Evolutionary conservation across 2,888 invertebrate genomes (phyloP).

Genomic region (Tachina lurida): DNA sequence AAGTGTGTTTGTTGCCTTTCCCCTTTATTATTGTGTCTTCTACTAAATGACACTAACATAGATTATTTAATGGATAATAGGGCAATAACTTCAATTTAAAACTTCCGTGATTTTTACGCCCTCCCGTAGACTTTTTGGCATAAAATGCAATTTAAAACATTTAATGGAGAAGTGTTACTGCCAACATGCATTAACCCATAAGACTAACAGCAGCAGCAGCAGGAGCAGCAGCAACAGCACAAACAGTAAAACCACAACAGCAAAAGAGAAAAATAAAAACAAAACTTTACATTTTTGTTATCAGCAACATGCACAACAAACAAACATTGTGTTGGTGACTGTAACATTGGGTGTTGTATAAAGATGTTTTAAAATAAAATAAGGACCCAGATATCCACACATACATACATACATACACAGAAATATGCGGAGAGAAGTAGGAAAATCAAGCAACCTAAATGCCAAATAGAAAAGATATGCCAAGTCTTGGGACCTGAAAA

Average conservation of each 20-base stretch:
- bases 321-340: slow-evolving; percentile 17
- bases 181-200: slow-evolving; percentile 66
- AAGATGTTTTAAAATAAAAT: slow-evolving; percentile 14
- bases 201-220: slow-evolving; percentile 12
- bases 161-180: slow-evolving; percentile 64
- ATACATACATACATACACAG: not conserved
- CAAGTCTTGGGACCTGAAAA: slow-evolving; percentile 55
- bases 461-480: slow-evolving; percentile 56
- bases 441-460: slow-evolving; percentile 24
- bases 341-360: not conserved
- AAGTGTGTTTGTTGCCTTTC: not conserved
- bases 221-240: not conserved
- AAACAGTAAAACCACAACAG: slow-evolving; percentile 5
- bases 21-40: slow-evolving; percentile 16
- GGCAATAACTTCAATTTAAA: slow-evolving; percentile 60
- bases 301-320: slow-evolving; percentile 39
- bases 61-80: slow-evolving; percentile 64
- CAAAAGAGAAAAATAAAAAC: slow-evolving; percentile 11
- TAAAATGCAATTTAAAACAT: slow-evolving; percentile 66
- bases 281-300: slow-evolving; percentile 51
- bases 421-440: not conserved
- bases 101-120: slow-evolving; percentile 62
- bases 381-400: slow-evolving; percentile 5
- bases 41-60: slow-evolving; percentile 56
- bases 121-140: slow-evolving; percentile 63